These are phyloP conservation scores for Phocoena sinus DNA, from an alignment of 2,113 vertebrate genomes.

Conservation along the genomic window DNA sequence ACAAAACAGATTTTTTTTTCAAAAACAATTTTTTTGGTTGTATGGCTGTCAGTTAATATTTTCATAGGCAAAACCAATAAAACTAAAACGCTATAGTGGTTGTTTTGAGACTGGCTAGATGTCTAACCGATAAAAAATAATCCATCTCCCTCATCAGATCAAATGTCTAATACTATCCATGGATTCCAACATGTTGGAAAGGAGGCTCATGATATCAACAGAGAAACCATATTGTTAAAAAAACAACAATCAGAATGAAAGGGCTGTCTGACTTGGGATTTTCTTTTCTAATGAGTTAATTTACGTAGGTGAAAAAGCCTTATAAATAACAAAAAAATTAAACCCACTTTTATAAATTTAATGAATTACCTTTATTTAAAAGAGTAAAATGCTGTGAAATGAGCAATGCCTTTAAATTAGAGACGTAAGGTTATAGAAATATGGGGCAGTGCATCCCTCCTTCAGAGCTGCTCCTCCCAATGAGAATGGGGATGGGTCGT, in stretches of 20 bases:
- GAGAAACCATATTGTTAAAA: background rate
- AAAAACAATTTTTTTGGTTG: background rate
- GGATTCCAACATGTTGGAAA: background rate
- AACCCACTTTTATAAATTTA: background rate
- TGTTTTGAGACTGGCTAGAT: background rate
- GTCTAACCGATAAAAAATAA: background rate
- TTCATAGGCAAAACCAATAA: conserved; percentile 6
- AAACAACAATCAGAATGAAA: background rate
- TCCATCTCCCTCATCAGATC: no score
- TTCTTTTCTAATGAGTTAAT: conserved; percentile 7
- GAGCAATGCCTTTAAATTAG: background rate
- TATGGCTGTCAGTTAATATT: background rate
- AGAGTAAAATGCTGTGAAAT: background rate
- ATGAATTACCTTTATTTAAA: background rate
- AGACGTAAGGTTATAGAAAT: background rate
- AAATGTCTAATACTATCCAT: background rate
- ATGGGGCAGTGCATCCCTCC: background rate
- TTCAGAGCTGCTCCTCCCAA: background rate
- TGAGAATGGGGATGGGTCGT: background rate
- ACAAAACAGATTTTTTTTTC: background rate
- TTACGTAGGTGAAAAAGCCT: background rate
- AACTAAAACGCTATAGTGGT: background rate
- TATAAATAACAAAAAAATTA: background rate
- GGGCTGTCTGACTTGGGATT: background rate
- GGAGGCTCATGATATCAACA: background rate